These are phyloP conservation scores for Oreochromis grahami DNA, from an alignment of 2,797 vertebrate species.

Conservation along the genomic window DNA sequence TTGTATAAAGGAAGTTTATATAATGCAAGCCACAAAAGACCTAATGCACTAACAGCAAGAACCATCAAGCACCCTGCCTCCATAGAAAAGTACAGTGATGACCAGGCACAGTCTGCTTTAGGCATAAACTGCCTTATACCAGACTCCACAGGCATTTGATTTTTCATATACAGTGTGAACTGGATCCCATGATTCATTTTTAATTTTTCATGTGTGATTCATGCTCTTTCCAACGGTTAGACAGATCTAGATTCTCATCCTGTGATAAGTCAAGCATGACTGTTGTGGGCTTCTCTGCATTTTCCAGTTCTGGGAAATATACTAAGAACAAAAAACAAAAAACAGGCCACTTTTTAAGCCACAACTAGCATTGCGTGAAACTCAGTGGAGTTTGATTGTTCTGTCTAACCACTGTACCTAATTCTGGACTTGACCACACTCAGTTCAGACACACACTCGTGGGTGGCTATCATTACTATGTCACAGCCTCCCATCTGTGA, in stretches of 20 bases:
- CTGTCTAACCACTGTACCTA: conserved; percentile 34
- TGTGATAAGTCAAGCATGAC: conserved; percentile 35
- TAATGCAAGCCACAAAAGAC: not conserved
- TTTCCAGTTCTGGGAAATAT: conserved; percentile 35
- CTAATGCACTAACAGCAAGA: not conserved
- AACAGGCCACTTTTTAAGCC: conserved; percentile 9
- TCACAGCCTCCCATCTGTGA: conserved; percentile 38
- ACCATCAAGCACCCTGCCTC: not conserved
- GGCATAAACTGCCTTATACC: not conserved
- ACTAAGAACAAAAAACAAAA: conserved; percentile 25
- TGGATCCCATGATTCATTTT: not conserved
- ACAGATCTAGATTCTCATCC: conserved; percentile 16
- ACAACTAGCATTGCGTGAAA: conserved; percentile 19
- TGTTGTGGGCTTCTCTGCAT: conserved; percentile 20
- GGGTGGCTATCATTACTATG: conserved; percentile 60
- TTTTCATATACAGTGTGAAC: not conserved
- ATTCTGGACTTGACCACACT: conserved; percentile 39
- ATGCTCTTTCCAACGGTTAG: conserved; percentile 9
- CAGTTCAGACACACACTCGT: conserved; percentile 34
- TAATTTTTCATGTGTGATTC: not conserved
- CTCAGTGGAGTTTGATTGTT: conserved; percentile 35
- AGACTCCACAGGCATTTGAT: not conserved
- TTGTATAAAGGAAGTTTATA: not conserved
- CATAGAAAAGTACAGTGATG: not conserved
- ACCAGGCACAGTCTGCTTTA: not conserved